Conservation (phyloP, 2,888 invertebrate species). For the Melitaea athalia region DNA sequence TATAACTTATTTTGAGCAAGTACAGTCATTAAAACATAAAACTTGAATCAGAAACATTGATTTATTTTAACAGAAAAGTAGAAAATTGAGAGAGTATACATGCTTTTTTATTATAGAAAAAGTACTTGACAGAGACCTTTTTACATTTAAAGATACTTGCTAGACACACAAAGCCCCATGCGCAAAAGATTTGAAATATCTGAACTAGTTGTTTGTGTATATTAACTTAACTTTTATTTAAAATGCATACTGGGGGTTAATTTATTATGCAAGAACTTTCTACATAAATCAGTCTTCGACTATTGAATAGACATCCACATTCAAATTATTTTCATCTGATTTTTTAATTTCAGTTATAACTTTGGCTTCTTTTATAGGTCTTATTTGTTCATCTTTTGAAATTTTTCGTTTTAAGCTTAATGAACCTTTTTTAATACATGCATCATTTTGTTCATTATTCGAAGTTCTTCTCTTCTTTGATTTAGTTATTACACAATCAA, state of each 20-base stretch:
- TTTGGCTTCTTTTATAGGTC: conserved; percentile 40
- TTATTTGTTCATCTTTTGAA: conserved; percentile 61
- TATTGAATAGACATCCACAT: conserved; percentile 23
- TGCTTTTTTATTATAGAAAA: too few species aligned
- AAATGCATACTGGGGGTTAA: neutral
- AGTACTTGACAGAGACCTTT: too few species aligned
- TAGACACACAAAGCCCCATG: too few species aligned
- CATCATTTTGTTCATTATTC: conserved; percentile 59
- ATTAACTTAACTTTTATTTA: neutral
- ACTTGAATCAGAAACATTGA: too few species aligned
- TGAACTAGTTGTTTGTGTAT: too few species aligned
- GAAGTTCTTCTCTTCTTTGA: conserved; percentile 70
- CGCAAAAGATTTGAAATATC: too few species aligned
- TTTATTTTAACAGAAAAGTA: too few species aligned
- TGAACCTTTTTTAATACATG: conserved; percentile 59
- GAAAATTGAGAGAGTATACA: too few species aligned
- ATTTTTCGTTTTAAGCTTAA: conserved; percentile 70
- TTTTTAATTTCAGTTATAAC: conserved; percentile 33
- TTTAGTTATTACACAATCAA: conserved; percentile 68
- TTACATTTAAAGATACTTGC: too few species aligned
- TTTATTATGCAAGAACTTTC: neutral
- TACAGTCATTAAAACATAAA: too few species aligned
- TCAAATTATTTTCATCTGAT: conserved; percentile 25
- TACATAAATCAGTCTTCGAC: conserved; percentile 20
- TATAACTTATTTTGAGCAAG: too few species aligned